phyloP scores from a whole-genome alignment of 2,888 invertebrate species.

The Tethea ocularis region DNA sequence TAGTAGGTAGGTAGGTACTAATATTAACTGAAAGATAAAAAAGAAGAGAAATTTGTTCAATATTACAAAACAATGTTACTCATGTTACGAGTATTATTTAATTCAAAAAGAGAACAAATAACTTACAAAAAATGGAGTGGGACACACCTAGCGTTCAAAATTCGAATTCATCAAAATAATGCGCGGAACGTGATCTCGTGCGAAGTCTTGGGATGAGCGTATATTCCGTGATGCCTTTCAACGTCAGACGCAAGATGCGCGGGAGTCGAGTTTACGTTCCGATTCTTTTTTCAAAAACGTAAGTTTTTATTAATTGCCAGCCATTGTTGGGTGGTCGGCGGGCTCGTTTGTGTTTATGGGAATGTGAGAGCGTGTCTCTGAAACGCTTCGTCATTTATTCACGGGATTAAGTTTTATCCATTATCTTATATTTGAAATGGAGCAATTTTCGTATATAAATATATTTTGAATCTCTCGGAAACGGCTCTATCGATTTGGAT shows the following conservation, averaged over 20 bases:
- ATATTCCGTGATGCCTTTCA: slow-evolving; percentile 61
- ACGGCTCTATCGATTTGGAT: too few species aligned
- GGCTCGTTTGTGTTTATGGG: slow-evolving; percentile 39
- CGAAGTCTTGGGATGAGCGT: slow-evolving; percentile 67
- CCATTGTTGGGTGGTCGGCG: slow-evolving; percentile 67
- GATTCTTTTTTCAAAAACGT: slow-evolving; percentile 44
- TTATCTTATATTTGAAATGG: too few species aligned
- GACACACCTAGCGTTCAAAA: slow-evolving; percentile 40
- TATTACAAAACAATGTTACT: neutral
- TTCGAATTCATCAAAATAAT: slow-evolving; percentile 74
- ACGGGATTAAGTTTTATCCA: slow-evolving; percentile 38
- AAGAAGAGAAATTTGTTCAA: neutral
- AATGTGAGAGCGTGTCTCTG: slow-evolving; percentile 35
- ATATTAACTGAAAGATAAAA: too few species aligned
- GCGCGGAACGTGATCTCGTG: slow-evolving; percentile 73
- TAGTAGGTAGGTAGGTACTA: too few species aligned
- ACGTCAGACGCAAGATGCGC: slow-evolving; percentile 58
- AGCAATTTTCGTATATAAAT: too few species aligned
- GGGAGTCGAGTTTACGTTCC: slow-evolving; percentile 44
- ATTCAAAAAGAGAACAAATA: neutral
- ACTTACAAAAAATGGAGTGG: neutral
- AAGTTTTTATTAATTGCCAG: slow-evolving; percentile 61
- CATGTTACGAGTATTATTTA: neutral
- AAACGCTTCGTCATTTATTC: slow-evolving; percentile 31
- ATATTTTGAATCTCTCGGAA: too few species aligned